Base-by-base conservation (phyloP, 2,888 invertebrate species). In the Loripinus fragilis region DNA sequence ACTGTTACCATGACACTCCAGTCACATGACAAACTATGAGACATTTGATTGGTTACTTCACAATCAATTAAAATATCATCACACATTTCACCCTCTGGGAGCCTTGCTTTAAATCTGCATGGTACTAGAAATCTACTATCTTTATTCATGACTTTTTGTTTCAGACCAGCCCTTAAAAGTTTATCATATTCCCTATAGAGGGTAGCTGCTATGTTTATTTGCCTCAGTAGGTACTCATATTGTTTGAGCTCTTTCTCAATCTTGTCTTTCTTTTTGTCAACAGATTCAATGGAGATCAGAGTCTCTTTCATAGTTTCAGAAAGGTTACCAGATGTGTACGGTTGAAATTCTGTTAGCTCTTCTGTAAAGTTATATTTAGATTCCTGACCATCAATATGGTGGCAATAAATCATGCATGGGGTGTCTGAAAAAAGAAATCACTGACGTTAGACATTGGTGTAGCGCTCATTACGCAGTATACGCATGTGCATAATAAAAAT, bases 31-130 rank as follows among this genome's bases (percentile, higher is more conserved):
- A 83, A 30, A 25, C 28, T 64, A 20, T 75, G 23, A 12, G 76
- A 50, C 64, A 80, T 80, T 41, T 81, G 55, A 78, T 83, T 85
- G 73, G 81, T 81, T 35, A 83, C 52, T 68, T 83, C 74, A 71
- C 80, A 78, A 15, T 71, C 45, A n/a, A 79, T n/a, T 15, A 50
- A 23, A 2, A 76, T 33, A n/a, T 64, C 33, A 64, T 64, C 52
- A 52, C 7, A 28, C 8, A 25, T 23, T 52, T 52, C 42, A n/a
- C 23, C 66, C 15, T 66, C 66, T 66, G 38, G 35, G 15, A 66
- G 41, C 35, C 66, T 66, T n/a, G 66, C 66, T 66, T n/a, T 66
- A 42, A 35, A 28, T 2, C 0, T 66, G 33, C 66, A 66, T 2
- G 20, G 12, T 20, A 66, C n/a, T 42, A 15, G 41, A 66, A 8